These are phyloP conservation scores for Drosophila nr. medialis DNA, from an alignment of 2,888 invertebrate species.

Conservation along the genomic window DNA sequence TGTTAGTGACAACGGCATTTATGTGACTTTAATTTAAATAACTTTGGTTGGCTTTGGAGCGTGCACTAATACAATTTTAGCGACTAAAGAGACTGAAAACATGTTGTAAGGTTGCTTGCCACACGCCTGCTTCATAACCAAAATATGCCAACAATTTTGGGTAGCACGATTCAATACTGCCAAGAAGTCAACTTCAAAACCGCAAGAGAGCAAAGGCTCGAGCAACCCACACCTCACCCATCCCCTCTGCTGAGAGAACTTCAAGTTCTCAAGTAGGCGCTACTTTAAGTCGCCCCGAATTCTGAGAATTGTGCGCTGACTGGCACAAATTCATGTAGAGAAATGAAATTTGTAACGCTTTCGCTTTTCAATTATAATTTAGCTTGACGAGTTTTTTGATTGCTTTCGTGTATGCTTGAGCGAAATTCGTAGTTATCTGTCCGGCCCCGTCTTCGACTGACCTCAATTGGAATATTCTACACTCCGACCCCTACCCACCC, in stretches of 20 bases:
- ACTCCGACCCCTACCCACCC: background rate
- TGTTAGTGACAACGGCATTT: conserved; percentile 48
- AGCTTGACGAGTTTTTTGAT: conserved; percentile 62
- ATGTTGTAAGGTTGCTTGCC: conserved; percentile 50
- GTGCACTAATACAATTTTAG: conserved; percentile 58
- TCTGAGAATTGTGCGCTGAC: conserved; percentile 24
- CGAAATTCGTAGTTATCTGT: conserved; percentile 62
- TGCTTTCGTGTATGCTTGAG: conserved; percentile 65
- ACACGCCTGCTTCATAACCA: conserved; percentile 27
- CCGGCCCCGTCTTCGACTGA: conserved; percentile 40
- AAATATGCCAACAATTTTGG: conserved; percentile 60
- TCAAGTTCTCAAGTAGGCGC: conserved; percentile 21
- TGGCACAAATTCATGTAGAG: conserved; percentile 62
- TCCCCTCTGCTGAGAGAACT: background rate
- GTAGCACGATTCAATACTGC: conserved; percentile 26
- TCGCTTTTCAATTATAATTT: conserved; percentile 70
- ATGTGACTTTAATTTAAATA: conserved; percentile 71
- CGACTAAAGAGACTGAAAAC: conserved; percentile 22
- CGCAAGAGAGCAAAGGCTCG: conserved; percentile 32
- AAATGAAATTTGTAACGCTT: conserved; percentile 72
- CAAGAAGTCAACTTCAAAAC: conserved; percentile 34
- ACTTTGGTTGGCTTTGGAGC: conserved; percentile 61
- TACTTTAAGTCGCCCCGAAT: conserved; percentile 32
- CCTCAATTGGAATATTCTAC: conserved; percentile 54
- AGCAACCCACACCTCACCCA: background rate